Evolutionary conservation across 2,888 invertebrate species (phyloP).

Genomic region (Crocallis elinguaria): DNA sequence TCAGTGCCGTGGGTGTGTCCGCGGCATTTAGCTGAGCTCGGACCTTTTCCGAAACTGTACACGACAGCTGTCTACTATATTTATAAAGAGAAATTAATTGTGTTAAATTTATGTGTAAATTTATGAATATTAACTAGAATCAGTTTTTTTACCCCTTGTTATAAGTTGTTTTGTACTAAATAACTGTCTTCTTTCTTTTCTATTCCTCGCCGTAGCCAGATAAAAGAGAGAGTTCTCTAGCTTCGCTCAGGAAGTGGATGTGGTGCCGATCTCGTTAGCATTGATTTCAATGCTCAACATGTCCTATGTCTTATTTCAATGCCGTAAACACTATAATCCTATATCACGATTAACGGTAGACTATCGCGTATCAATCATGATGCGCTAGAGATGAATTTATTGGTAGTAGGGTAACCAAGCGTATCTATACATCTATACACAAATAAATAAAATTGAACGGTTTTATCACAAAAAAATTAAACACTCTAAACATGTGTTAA

Average conservation of each 20-base stretch:
- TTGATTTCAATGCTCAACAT: slow-evolving; percentile 4
- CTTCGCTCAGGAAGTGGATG: slow-evolving; percentile 5
- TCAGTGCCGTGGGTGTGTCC: no score
- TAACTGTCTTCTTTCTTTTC: neutral
- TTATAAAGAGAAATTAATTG: no score
- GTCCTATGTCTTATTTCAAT: slow-evolving; percentile 13
- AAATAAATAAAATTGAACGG: neutral
- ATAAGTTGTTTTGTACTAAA: no score
- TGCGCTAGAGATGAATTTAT: slow-evolving; percentile 17
- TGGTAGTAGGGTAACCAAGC: slow-evolving; percentile 8
- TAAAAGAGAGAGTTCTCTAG: neutral
- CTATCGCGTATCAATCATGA: slow-evolving; percentile 15
- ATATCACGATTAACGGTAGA: slow-evolving; percentile 16
- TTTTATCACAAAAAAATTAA: no score
- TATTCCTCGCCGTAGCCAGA: neutral
- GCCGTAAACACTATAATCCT: slow-evolving; percentile 2
- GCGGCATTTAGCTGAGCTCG: no score
- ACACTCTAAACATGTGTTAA: no score
- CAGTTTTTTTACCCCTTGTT: no score
- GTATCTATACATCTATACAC: neutral
- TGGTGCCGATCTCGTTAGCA: slow-evolving; percentile 8
- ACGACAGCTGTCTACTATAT: no score
- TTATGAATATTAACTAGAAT: no score
- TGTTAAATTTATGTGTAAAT: no score
- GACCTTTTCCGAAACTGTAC: no score